Base-by-base conservation (phyloP, 2,113 vertebrate species). In the Coregonus clupeaformis region DNA sequence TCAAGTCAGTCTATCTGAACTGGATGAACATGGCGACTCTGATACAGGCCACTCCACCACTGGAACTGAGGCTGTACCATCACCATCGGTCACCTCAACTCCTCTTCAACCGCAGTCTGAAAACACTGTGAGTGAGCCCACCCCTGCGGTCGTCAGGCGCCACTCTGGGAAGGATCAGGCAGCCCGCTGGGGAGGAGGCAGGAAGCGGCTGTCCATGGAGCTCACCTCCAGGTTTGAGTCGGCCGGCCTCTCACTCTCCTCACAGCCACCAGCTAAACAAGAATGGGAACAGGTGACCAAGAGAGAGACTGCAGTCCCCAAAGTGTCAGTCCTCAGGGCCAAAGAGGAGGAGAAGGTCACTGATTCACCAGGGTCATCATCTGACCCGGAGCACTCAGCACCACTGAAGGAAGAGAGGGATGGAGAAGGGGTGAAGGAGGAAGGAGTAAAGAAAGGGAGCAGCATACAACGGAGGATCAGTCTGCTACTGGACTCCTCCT, bases 381-480 rank as follows among this genome's bases (percentile, higher is more conserved):
- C 68, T 11, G 29, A 62, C 6, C 70, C 69, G 3, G 74, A 65
- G 6, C 52, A 47, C 0, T 12, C 80, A 0, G 67, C 78, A 42
- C 72, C 60, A 1, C n/a, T 72, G 4, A 68, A 74, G 57, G 55
- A 1, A 25, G 89, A 82, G 45, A 75, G 13, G 1, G 78, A 85
- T 3, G 71, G 77, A 11, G 64, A 18, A 2, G 77, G 16, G 45
- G 66, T 55, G 30, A 69, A 36, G 25, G 67, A 60, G 65, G 74
- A 47, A 24, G 29, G 18, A 22, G 47, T 6, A 20, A 86, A 86
- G 65, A 76, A 72, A 1, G 84, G 88, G 22, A 71, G 79, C 73
- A 91, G 90, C 12, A 92, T 93, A 2, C 89, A 90, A 69, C 77
- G 78, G 36, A 87, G 92, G 63, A 93, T 93, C 84, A 92, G 86